A percentile compares a stretch with the other conserved stretches of the same genome.
Evolutionary conservation across 2,113 vertebrate species (phyloP).

Genomic region (Carassius gibelio): DNA sequence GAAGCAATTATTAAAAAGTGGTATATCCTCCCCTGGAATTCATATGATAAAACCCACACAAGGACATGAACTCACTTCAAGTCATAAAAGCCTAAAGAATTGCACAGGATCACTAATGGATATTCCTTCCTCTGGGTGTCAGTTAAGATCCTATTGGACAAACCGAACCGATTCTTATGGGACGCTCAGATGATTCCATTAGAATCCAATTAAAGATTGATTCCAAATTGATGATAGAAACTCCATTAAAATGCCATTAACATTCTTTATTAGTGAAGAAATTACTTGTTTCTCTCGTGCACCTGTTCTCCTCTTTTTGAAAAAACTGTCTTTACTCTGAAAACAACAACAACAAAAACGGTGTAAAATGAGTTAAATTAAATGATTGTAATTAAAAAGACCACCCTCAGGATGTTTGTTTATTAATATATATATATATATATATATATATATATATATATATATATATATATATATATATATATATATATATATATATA

Average conservation of each 20-base stretch:
- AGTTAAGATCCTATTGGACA: constrained; percentile 6
- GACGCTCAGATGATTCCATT: background rate
- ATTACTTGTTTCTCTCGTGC: background rate
- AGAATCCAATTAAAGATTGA: background rate
- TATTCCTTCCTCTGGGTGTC: background rate
- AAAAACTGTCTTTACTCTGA: background rate
- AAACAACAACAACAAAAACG: background rate
- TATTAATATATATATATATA: background rate
- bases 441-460: no score
- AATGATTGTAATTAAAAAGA: constrained; percentile 10
- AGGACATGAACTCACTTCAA: constrained; percentile 2
- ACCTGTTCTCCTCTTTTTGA: background rate
- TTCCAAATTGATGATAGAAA: background rate
- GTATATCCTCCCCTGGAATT: background rate
- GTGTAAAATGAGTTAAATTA: background rate
- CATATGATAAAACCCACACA: background rate
- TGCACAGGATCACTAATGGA: background rate
- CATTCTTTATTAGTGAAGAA: background rate
- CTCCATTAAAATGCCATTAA: background rate
- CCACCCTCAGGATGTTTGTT: background rate
- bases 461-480: background rate
- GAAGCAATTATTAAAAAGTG: constrained; percentile 24
- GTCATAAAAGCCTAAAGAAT: background rate
- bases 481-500: no score
- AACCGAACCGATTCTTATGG: background rate